Percentiles rank a stretch among this genome's conserved stretches.
Evolutionary conservation across 2,888 invertebrate species (phyloP).

Genomic region (Calliopum simillimum): DNA sequence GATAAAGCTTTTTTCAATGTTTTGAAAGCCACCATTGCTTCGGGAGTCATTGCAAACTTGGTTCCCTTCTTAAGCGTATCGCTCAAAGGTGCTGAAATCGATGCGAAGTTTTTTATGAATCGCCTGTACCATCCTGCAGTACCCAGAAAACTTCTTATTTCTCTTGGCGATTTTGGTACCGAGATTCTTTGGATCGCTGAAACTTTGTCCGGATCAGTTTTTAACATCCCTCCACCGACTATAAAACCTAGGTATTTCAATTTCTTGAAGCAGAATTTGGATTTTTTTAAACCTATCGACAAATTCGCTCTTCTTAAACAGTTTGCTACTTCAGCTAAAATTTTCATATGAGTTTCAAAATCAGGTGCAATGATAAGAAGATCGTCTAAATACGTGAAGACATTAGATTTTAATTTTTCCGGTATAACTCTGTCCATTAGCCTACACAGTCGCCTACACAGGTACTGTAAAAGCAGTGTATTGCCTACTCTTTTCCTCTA

Average conservation of each 20-base stretch:
- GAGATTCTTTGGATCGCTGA: too few relatives aligned
- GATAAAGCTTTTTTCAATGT: too few relatives aligned
- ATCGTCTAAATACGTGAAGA: conserved; percentile 18
- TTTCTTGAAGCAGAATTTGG: conserved; percentile 4
- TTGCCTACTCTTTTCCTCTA: too few relatives aligned
- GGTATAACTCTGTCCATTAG: conserved; percentile 15
- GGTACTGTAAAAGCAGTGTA: not conserved
- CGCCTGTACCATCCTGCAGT: conserved; percentile 31
- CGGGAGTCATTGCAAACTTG: too few relatives aligned
- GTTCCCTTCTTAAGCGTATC: too few relatives aligned
- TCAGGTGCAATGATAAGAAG: conserved; percentile 19
- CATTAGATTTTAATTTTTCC: not conserved
- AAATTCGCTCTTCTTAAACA: conserved; percentile 24
- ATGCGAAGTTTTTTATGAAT: too few relatives aligned
- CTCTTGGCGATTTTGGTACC: too few relatives aligned
- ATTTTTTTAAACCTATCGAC: conserved; percentile 21
- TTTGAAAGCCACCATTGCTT: too few relatives aligned
- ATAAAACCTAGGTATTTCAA: conserved; percentile 11
- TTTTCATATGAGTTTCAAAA: conserved; percentile 12
- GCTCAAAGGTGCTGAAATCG: too few relatives aligned
- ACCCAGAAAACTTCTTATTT: too few relatives aligned
- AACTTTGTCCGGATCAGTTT: conserved; percentile 10
- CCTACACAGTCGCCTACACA: conserved; percentile 18
- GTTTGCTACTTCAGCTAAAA: conserved; percentile 14
- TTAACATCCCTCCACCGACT: not conserved